These are phyloP conservation scores for Steinernema hermaphroditum DNA, from an alignment of 2,888 invertebrate genomes.

Conservation along the genomic window DNA sequence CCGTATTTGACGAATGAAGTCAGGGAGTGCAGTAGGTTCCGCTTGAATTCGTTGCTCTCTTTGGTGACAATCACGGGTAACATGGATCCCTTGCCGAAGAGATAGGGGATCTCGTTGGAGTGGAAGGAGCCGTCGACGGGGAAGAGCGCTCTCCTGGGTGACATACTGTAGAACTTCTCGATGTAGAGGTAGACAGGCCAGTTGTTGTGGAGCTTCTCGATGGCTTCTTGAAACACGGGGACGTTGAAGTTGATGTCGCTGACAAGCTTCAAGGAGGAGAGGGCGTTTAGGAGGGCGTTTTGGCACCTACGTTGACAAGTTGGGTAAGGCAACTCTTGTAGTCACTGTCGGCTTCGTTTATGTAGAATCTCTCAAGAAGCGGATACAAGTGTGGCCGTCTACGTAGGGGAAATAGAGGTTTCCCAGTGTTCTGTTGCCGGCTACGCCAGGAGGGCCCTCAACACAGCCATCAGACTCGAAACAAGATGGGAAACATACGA, in stretches of 20 bases:
- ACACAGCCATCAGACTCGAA: too few relatives aligned
- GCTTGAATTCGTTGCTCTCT: too few relatives aligned
- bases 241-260: conserved; percentile 7
- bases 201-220: neutral
- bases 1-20: too few relatives aligned
- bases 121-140: too few relatives aligned
- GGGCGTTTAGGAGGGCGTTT: neutral
- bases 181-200: too few relatives aligned
- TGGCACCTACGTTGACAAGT: neutral
- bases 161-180: too few relatives aligned
- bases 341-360: neutral
- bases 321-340: neutral
- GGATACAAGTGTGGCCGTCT: neutral
- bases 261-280: neutral
- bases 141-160: too few relatives aligned
- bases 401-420: neutral
- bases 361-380: neutral
- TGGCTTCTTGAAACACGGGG: conserved; percentile 6
- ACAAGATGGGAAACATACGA: too few relatives aligned
- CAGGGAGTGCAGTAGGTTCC: too few relatives aligned
- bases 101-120: too few relatives aligned
- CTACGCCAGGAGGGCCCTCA: neutral
- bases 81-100: too few relatives aligned
- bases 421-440: neutral
- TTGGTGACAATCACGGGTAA: too few relatives aligned